A percentile compares a stretch with the other conserved stretches of the same genome.
Evolutionary conservation across 2,888 invertebrate species (phyloP).

Genomic region (Fragum sueziense): DNA sequence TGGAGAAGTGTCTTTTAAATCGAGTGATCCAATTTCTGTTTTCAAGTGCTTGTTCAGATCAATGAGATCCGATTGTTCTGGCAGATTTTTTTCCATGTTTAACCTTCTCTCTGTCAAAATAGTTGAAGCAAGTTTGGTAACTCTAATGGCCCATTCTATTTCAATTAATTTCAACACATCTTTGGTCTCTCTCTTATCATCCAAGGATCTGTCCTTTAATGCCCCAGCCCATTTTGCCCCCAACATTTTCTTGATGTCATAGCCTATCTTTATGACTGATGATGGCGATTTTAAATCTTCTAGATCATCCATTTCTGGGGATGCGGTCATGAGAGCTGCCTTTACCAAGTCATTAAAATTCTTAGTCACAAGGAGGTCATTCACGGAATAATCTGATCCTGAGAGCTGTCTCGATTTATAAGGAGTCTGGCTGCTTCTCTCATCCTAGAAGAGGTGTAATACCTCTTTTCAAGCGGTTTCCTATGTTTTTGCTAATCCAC

Average conservation of each 20-base stretch:
- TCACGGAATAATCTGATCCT: not conserved
- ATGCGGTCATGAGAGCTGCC: constrained; percentile 40
- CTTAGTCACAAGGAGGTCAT: constrained; percentile 30
- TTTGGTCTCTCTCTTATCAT: constrained; percentile 16
- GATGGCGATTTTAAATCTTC: constrained; percentile 53
- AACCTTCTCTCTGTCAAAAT: not conserved
- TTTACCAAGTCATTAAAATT: constrained; percentile 42
- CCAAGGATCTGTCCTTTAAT: constrained; percentile 17
- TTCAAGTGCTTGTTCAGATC: too few species aligned
- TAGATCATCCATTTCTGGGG: constrained; percentile 51
- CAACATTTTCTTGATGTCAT: constrained; percentile 50
- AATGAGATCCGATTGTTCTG: too few species aligned
- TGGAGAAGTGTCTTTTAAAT: too few species aligned
- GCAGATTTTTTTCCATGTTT: too few species aligned
- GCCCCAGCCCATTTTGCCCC: constrained; percentile 51
- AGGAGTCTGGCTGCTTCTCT: constrained; percentile 39
- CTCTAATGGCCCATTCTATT: constrained; percentile 19
- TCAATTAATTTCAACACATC: too few species aligned
- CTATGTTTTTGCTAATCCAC: constrained; percentile 48
- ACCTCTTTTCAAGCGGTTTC: constrained; percentile 49
- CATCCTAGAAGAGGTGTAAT: constrained; percentile 52
- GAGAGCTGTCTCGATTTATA: constrained; percentile 18
- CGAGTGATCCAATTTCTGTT: too few species aligned
- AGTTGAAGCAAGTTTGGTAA: too few species aligned
- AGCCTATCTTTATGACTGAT: constrained; percentile 55